Evolutionary conservation across 2,888 invertebrate species (phyloP).

Genomic region (Agonopterix heracliana): DNA sequence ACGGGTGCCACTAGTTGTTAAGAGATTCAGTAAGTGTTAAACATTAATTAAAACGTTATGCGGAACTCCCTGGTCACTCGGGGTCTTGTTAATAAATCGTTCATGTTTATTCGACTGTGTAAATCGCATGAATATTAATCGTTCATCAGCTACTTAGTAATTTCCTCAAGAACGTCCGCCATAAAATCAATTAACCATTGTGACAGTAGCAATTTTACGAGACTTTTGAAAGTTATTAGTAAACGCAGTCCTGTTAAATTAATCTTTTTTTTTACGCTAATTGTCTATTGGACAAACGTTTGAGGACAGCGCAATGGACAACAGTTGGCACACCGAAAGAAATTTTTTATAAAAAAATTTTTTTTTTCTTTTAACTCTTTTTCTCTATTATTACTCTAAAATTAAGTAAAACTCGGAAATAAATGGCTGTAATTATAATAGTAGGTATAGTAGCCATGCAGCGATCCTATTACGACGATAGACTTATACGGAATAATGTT

Average conservation of each 20-base stretch:
- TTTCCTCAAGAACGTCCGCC: conserved; percentile 24
- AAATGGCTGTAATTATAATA: no score
- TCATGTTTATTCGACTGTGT: conserved; percentile 25
- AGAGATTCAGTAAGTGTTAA: conserved; percentile 19
- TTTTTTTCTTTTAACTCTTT: no score
- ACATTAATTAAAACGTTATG: conserved; percentile 25
- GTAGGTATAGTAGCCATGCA: conserved; percentile 11
- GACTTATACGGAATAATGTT: conserved; percentile 1
- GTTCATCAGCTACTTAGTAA: conserved; percentile 19
- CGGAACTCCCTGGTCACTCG: conserved; percentile 22
- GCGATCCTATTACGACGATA: neutral
- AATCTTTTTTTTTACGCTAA: no score
- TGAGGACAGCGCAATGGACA: no score
- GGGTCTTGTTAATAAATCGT: conserved; percentile 18
- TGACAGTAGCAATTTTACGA: conserved; percentile 23
- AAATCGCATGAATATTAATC: conserved; percentile 21
- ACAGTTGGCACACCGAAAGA: no score
- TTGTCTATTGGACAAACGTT: no score
- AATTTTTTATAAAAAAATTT: no score
- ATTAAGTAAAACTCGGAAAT: no score
- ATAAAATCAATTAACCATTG: conserved; percentile 27
- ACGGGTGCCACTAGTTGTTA: conserved; percentile 16
- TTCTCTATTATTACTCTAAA: no score
- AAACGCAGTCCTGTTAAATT: no score
- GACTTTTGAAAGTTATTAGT: conserved; percentile 28